phyloP scores from a whole-genome alignment of 2,113 vertebrate species.

The Heterochromis multidens region DNA sequence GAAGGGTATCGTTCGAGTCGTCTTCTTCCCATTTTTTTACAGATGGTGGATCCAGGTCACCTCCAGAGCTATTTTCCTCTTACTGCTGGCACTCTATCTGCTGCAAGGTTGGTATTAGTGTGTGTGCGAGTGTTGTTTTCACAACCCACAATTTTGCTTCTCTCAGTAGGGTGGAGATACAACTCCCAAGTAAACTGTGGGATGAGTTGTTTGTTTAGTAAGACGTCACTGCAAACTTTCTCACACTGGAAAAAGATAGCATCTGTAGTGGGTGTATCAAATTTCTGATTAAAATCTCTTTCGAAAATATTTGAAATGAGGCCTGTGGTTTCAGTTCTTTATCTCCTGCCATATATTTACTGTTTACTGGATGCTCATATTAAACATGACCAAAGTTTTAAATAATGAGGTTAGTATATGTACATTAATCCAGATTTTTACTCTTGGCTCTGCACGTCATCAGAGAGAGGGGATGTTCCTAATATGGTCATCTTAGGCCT shows the following conservation, averaged over 20 bases:
- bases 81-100: slow-evolving; percentile 92
- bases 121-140: neutral
- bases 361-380: neutral
- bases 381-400: neutral
- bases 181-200: neutral
- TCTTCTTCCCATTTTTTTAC: slow-evolving; percentile 97
- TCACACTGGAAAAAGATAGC: neutral
- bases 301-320: neutral
- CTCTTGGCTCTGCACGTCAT: neutral
- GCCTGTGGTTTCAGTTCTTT: neutral
- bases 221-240: neutral
- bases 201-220: neutral
- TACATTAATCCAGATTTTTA: neutral
- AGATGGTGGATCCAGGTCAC: slow-evolving; percentile 99
- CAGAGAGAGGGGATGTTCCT: neutral
- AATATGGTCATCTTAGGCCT: neutral
- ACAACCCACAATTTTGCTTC: neutral
- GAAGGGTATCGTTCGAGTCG: slow-evolving; percentile 95
- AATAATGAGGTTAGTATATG: neutral
- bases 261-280: neutral
- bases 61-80: slow-evolving; percentile 90
- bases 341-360: neutral
- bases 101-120: slow-evolving; percentile 84
- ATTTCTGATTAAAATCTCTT: neutral
- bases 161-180: neutral